These are phyloP conservation scores for Pollicipes pollicipes DNA, from an alignment of 1,140 invertebrate genomes.

Conservation along the genomic window DNA sequence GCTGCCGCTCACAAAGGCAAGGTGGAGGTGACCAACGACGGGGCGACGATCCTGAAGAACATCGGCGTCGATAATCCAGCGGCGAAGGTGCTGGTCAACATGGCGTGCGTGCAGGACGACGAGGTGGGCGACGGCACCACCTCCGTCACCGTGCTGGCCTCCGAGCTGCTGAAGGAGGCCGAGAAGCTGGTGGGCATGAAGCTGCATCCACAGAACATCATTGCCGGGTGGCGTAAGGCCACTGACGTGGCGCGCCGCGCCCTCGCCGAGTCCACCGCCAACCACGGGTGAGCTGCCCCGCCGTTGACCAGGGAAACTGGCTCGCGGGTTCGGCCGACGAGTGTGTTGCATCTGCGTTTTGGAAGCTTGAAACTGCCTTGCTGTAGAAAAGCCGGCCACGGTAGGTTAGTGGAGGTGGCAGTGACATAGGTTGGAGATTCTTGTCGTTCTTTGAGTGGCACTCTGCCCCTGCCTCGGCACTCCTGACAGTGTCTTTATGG, in stretches of 20 bases:
- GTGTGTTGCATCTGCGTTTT: no score
- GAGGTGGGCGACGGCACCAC: conserved; percentile 99
- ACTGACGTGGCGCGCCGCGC: conserved; percentile 63
- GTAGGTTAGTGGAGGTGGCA: no score
- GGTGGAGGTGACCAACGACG: conserved; percentile 97
- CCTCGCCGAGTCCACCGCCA: conserved; percentile 45
- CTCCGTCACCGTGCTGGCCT: conserved; percentile 90
- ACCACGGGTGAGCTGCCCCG: conserved; percentile 7
- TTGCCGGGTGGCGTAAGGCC: conserved; percentile 82
- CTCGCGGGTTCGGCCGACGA: no score
- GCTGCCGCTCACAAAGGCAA: neutral
- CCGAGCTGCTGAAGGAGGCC: conserved; percentile 86
- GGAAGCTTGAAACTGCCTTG: no score
- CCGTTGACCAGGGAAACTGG: no score
- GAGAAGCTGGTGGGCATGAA: conserved; percentile 85
- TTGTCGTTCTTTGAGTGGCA: no score
- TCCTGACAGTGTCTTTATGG: no score
- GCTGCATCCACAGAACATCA: conserved; percentile 96
- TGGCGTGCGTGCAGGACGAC: conserved; percentile 96
- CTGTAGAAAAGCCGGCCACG: no score
- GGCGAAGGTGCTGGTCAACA: conserved; percentile 95
- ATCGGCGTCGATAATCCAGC: conserved; percentile 98
- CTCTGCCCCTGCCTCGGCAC: no score
- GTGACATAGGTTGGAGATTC: no score
- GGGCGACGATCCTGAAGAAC: conserved; percentile 91